These are phyloP conservation scores for Brachirus orientalis DNA, from an alignment of 2,113 vertebrate species.

Conservation along the genomic window DNA sequence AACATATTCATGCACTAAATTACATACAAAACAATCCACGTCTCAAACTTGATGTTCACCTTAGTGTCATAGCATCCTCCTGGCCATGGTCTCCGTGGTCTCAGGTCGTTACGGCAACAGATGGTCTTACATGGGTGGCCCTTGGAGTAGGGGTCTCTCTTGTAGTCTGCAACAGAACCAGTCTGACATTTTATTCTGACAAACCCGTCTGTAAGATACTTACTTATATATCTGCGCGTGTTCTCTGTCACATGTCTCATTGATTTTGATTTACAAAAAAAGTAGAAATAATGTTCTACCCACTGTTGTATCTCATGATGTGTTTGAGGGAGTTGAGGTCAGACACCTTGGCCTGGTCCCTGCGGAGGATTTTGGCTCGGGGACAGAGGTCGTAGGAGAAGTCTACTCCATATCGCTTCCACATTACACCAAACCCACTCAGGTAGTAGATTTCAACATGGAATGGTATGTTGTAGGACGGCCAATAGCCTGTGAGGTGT, in stretches of 20 bases:
- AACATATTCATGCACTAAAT: background rate
- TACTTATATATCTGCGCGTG: too few relatives aligned
- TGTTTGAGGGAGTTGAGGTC: constrained; percentile 86
- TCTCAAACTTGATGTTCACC: constrained; percentile 68
- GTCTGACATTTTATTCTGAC: background rate
- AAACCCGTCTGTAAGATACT: too few relatives aligned
- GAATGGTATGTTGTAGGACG: constrained; percentile 92
- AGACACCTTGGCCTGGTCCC: constrained; percentile 87
- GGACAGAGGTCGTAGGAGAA: constrained; percentile 91
- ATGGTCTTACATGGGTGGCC: constrained; percentile 90
- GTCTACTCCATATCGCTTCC: constrained; percentile 84
- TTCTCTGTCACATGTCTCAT: too few relatives aligned
- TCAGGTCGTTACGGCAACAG: constrained; percentile 91
- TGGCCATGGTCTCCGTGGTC: constrained; percentile 76
- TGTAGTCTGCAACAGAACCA: constrained; percentile 83
- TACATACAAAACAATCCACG: background rate
- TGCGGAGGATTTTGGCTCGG: constrained; percentile 91
- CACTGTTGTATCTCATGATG: constrained; percentile 95
- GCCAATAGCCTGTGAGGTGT: constrained; percentile 87
- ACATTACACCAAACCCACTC: constrained; percentile 86
- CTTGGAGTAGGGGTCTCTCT: constrained; percentile 85
- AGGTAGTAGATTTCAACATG: constrained; percentile 86
- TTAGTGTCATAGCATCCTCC: constrained; percentile 93
- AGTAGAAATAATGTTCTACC: constrained; percentile 35
- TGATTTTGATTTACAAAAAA: background rate